Evolutionary conservation across 1,140 invertebrate genomes (phyloP).

Genomic region (Drosophila ohnishii): DNA sequence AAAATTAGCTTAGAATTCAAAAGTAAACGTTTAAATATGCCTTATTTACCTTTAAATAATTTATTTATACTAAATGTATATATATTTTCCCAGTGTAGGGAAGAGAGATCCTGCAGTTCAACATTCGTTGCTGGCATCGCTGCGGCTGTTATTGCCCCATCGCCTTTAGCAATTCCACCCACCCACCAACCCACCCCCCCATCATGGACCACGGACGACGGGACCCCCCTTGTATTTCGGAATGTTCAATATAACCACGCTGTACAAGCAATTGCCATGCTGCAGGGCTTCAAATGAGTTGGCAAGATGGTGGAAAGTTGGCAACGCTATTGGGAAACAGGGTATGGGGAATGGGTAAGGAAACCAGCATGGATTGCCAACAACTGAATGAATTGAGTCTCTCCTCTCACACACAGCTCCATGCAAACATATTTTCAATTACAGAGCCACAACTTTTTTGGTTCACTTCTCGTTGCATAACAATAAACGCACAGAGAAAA

Average conservation of each 20-base stretch:
- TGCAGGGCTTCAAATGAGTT: conserved; percentile 47
- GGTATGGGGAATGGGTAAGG: not conserved
- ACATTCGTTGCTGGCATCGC: conserved; percentile 28
- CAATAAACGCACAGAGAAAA: conserved; percentile 39
- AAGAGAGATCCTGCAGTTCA: conserved; percentile 35
- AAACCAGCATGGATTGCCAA: conserved; percentile 24
- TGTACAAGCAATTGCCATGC: conserved; percentile 42
- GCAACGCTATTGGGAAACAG: conserved; percentile 18
- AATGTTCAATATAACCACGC: conserved; percentile 53
- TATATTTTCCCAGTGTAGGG: conserved; percentile 5
- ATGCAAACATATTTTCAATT: conserved; percentile 56
- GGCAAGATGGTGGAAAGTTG: conserved; percentile 49
- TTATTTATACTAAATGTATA: too few species aligned
- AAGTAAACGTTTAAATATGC: not conserved
- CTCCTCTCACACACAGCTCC: not conserved
- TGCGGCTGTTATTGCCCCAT: conserved; percentile 37
- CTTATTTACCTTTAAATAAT: too few species aligned
- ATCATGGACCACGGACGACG: conserved; percentile 1
- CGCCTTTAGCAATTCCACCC: conserved; percentile 24
- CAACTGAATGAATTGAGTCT: conserved; percentile 38
- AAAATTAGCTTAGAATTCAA: not conserved
- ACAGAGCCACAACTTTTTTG: conserved; percentile 45
- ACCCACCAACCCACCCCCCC: conserved; percentile 1
- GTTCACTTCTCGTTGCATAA: conserved; percentile 46
- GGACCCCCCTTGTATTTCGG: conserved; percentile 15